These are phyloP conservation scores for Itoplectis maculator DNA, from an alignment of 2,888 invertebrate species.

Conservation along the genomic window DNA sequence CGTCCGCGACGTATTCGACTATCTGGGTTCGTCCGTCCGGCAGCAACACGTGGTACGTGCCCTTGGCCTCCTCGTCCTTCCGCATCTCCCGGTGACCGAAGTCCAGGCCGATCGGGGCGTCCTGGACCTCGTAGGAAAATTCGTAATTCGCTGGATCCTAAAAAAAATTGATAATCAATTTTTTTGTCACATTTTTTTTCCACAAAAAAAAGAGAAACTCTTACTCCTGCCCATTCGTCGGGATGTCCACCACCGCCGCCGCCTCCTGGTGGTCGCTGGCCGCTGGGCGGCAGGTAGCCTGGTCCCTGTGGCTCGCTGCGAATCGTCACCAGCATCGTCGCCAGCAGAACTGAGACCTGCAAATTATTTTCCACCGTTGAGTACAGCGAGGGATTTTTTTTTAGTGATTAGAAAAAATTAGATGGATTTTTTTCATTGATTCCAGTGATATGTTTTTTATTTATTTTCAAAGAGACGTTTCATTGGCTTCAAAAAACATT, in stretches of 20 bases:
- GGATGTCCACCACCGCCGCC: constrained; percentile 80
- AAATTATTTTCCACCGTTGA: not conserved
- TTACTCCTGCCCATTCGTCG: constrained; percentile 84
- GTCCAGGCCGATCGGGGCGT: constrained; percentile 86
- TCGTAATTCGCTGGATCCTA: constrained; percentile 88
- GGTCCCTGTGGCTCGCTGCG: constrained; percentile 85
- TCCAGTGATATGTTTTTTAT: too few relatives aligned
- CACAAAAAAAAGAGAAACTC: constrained; percentile 48
- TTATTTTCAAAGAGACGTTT: too few relatives aligned
- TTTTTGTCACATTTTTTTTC: too few relatives aligned
- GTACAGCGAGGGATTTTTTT: too few relatives aligned
- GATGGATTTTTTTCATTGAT: too few relatives aligned
- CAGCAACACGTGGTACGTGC: constrained; percentile 88
- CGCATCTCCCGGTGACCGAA: constrained; percentile 89
- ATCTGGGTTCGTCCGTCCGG: constrained; percentile 89
- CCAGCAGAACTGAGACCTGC: constrained; percentile 73
- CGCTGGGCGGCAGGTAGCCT: constrained; percentile 86
- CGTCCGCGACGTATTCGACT: constrained; percentile 88
- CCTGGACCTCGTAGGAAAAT: constrained; percentile 88
- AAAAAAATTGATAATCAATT: not conserved
- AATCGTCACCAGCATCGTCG: constrained; percentile 83
- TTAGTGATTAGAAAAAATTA: too few relatives aligned
- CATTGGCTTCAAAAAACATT: too few relatives aligned
- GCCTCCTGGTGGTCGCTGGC: constrained; percentile 73
- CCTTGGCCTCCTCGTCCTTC: constrained; percentile 88